A percentile compares a stretch with the other conserved stretches of the same genome.
phyloP scores from a whole-genome alignment of 2,797 vertebrate genomes.

The Carcharodon carcharias region DNA sequence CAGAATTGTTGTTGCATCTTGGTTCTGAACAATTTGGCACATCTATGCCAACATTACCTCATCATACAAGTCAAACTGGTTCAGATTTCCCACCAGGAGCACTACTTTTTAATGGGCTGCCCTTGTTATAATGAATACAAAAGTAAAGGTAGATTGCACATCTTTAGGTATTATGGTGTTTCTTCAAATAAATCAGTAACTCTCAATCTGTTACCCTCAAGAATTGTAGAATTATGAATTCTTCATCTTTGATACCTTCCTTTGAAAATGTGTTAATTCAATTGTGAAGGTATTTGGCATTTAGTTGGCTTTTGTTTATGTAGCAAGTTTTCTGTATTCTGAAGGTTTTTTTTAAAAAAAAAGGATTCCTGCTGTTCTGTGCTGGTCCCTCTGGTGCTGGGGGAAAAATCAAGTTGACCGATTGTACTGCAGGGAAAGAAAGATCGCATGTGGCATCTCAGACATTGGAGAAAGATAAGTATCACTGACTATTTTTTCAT shows the following conservation, averaged over 20 bases:
- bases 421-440: not conserved
- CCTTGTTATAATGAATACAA: not conserved
- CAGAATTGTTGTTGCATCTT: not conserved
- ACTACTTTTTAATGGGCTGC: not conserved
- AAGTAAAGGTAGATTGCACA: not conserved
- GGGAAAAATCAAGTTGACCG: not conserved
- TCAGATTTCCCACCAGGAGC: not conserved
- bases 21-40: not conserved
- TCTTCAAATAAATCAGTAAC: not conserved
- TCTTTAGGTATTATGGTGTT: not conserved
- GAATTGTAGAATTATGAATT: not conserved
- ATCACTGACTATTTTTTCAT: not conserved
- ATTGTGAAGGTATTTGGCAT: not conserved
- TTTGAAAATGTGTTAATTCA: not conserved
- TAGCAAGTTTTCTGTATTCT: not conserved
- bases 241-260: not conserved
- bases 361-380: slow-evolving; percentile 5
- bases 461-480: not conserved
- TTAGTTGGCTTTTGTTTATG: not conserved
- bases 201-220: not conserved
- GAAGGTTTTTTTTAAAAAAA: not conserved
- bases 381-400: not conserved
- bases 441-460: not conserved
- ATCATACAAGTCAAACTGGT: not conserved
- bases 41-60: not conserved